Evolutionary conservation across 2,113 vertebrate species (phyloP).

Genomic region (Butorides virescens): DNA sequence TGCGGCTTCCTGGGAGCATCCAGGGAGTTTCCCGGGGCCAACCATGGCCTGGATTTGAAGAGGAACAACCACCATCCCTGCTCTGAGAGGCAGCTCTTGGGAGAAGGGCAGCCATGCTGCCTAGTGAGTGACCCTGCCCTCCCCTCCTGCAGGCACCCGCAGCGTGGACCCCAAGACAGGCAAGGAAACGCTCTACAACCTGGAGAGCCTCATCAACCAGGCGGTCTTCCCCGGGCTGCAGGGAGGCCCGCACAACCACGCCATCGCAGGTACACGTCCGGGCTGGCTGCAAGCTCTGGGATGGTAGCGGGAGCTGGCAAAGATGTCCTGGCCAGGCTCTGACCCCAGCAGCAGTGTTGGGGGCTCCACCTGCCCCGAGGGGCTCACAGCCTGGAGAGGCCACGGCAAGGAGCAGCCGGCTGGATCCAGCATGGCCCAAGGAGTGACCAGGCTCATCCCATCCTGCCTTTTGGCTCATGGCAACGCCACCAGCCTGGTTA

Average conservation of each 20-base stretch:
- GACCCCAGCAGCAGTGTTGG: neutral
- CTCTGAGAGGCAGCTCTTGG: accelerated
- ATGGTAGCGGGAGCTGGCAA: neutral
- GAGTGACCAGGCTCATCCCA: neutral
- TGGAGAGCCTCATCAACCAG: slow-evolving; percentile 93
- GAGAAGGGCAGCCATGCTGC: neutral
- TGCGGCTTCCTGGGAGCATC: neutral
- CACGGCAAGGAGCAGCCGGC: neutral
- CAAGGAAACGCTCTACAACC: slow-evolving; percentile 87
- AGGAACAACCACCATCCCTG: neutral
- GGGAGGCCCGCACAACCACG: slow-evolving; percentile 96
- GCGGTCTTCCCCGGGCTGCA: slow-evolving; percentile 96
- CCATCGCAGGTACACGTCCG: slow-evolving; percentile 85
- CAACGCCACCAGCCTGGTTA: accelerated
- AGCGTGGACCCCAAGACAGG: slow-evolving; percentile 89
- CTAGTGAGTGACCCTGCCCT: accelerated
- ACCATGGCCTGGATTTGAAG: neutral
- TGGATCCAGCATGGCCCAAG: neutral
- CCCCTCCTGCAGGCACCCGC: slow-evolving; percentile 75
- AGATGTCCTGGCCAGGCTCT: neutral
- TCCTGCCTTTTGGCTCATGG: neutral
- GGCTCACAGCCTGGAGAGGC: neutral
- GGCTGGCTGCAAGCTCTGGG: neutral
- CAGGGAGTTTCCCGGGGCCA: neutral
- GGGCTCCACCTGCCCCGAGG: neutral